Evolutionary conservation across 2,888 invertebrate genomes (phyloP), one percentile per base, ranked within the genome.

Genomic region (Tolmerus cingulatus): DNA sequence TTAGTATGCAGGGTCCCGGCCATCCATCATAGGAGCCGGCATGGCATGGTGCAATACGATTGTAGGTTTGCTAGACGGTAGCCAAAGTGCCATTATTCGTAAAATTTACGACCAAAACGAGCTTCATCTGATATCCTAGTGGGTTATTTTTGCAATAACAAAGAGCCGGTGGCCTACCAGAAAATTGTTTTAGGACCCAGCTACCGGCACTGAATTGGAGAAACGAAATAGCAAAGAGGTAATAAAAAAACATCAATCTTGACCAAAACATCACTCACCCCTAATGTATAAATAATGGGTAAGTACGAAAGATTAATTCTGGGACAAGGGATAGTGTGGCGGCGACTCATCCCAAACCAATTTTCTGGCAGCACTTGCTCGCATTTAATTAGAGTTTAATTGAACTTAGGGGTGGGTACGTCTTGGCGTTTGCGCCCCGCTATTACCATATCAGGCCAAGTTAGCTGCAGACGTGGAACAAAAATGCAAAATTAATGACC

Each of bases 351-450:
- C 55, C 57, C 37, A 14, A 19, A 27, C 43, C 8, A 43, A 79
- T 79, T 30, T 34, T 55, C 81, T 57, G 37, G 37, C 37, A 82
- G n/a, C 57, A 82, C 81, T 82, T 82, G 81, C 55, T 82, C 81
- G n/a, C 57, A 57, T 82, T 82, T 82, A 82, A 82, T 55, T 82
- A 82, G 81, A 82, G 27, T 82, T 82, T 82, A 82, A 82, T 82
- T 82, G 81, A 55, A 82, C 34, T 16, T 14, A 82, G 19, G 55
- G 51, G 55, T 55, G 81, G 34, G 37, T 9, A 7, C 81, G 57
- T 55, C 55, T 51, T 37, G 16, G 81, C 34, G 34, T 51, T 37
- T 30, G 37, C 23, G 16, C n/a, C 51, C 51, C 51, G 57, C 81
- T 19, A 55, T 82, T 82, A 30, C 81, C 81, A 82, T 79, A 79